These are phyloP conservation scores for Gryon sp. DNA, from an alignment of 1,140 invertebrate species.

Conservation along the genomic window DNA sequence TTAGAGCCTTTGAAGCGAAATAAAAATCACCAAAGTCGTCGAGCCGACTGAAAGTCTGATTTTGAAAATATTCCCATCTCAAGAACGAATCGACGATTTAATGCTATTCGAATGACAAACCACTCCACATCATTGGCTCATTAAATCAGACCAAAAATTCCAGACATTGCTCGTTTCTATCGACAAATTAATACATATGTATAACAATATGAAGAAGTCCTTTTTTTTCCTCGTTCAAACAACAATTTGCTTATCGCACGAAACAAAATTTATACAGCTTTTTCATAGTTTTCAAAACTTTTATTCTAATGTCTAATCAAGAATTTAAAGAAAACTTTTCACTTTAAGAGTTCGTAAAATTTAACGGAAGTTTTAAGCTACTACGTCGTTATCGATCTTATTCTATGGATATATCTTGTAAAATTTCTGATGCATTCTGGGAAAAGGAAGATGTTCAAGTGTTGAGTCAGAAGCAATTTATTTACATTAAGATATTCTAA, in stretches of 20 bases:
- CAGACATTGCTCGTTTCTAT: background rate
- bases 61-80: background rate
- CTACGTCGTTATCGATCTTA: conserved; percentile 15
- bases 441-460: conserved; percentile 20
- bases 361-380: conserved; percentile 33
- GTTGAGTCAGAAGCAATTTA: conserved; percentile 44
- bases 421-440: conserved; percentile 38
- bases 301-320: conserved; percentile 1
- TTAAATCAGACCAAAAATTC: conserved; percentile 26
- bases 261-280: conserved; percentile 1
- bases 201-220: conserved; percentile 20
- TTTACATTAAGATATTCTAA: conserved; percentile 53
- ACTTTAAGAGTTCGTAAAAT: conserved; percentile 9
- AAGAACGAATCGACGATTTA: conserved; percentile 1
- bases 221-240: too few species aligned
- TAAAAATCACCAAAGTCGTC: conserved; percentile 6
- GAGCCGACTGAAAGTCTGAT: too few species aligned
- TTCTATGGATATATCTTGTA: conserved; percentile 13
- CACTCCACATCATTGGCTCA: conserved; percentile 22
- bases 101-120: conserved; percentile 34
- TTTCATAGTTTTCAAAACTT: background rate
- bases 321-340: too few species aligned
- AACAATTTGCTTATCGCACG: conserved; percentile 9
- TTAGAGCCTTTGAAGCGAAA: conserved; percentile 10
- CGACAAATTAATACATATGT: conserved; percentile 40